These are phyloP conservation scores for Cyphomyrus plagiostoma DNA, from an alignment of 2,113 vertebrate species.

Conservation along the genomic window DNA sequence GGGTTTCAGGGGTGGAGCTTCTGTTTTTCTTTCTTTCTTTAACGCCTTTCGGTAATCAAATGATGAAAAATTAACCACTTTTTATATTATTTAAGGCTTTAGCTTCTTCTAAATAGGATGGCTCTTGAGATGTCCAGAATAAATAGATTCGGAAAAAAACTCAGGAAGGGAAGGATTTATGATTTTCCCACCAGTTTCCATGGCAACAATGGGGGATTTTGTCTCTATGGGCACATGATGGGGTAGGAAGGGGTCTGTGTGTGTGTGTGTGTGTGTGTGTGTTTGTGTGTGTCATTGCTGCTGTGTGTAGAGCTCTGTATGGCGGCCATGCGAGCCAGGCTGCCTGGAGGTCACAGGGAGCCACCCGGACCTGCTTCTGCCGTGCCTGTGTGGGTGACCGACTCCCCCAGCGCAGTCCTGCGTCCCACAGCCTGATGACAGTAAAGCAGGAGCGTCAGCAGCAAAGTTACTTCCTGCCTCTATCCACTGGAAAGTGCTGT, in stretches of 20 bases:
- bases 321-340: background rate
- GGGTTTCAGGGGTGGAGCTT: background rate
- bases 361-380: background rate
- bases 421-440: background rate
- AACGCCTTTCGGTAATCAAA: background rate
- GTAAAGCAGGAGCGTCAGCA: background rate
- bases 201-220: background rate
- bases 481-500: background rate
- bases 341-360: background rate
- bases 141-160: background rate
- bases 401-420: background rate
- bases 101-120: background rate
- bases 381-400: background rate
- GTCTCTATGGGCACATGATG: background rate
- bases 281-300: background rate
- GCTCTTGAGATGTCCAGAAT: background rate
- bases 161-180: background rate
- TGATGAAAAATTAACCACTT: background rate
- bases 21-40: background rate
- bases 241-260: background rate
- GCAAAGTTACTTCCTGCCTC: background rate
- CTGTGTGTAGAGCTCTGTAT: background rate
- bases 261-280: background rate
- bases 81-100: background rate
- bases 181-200: conserved; percentile 3